Evolutionary conservation across 1,140 invertebrate genomes (phyloP), one percentile per base, ranked within the genome.

Genomic region (Aphis craccivora): DNA sequence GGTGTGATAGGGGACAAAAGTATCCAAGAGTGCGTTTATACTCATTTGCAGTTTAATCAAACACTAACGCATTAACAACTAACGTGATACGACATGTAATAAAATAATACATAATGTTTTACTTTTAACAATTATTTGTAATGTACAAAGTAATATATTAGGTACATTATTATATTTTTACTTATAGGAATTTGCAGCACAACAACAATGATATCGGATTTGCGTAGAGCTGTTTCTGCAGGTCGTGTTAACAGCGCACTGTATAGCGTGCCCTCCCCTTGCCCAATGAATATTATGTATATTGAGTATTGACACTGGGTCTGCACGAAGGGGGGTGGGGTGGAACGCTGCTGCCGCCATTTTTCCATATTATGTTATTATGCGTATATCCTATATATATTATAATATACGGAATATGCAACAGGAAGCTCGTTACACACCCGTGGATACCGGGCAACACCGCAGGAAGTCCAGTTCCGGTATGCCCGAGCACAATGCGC

Each of bases 361-460:
- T 76, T 76, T 76, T 76, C 30, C n/a, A 76, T 14, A 18, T 7
- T 6, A 20, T n/a, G n/a, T 76, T 76, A n/a, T 76, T 76, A 76
- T 6, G 60, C 60, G 60, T n/a, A 76, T n/a, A 76, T 76, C 60
- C 60, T 76, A 76, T 76, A 35, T 18, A 67, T 18, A 14, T 60
- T 67, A 67, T n/a, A 67, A n/a, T n/a, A 0, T 40, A 20, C 7
- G 25, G 35, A 43, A 45, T 86, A 40, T 84, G n/a, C 91, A 53
- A 92, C 91, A 84, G 91, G 91, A 92, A 92, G 76, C 91, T 91
- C 90, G 90, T 91, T 92, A 92, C 91, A 84, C 91, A 53, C 91
- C 91, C 76, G 76, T 53, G 91, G n/a, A 89, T 22, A 89, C 48
- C 87, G 87, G 30, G 37, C 35, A 35, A 45, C n/a, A 23, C 51